A percentile compares a stretch with the other conserved stretches of the same genome.
These are phyloP conservation scores for Salminus brasiliensis DNA, from an alignment of 2,113 vertebrate species.

Conservation along the genomic window DNA sequence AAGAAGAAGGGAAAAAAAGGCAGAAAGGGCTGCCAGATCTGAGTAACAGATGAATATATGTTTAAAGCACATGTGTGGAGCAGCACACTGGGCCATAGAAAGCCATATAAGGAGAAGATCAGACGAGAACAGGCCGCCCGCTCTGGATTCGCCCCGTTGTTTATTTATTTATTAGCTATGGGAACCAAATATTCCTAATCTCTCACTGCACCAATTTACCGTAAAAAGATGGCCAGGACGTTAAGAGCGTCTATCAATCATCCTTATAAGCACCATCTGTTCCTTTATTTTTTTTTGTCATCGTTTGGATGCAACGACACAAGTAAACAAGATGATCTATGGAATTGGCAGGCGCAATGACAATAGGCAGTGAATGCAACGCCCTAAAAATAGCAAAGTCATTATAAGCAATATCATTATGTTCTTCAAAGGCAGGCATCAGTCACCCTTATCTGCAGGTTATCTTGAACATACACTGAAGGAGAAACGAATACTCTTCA, in stretches of 20 bases:
- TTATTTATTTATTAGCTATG: constrained; percentile 49
- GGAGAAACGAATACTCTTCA: background rate
- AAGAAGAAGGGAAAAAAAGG: background rate
- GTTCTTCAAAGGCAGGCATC: constrained; percentile 12
- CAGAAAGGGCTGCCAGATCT: constrained; percentile 26
- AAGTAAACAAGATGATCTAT: constrained; percentile 56
- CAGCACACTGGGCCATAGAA: constrained; percentile 14
- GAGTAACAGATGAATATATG: constrained; percentile 53
- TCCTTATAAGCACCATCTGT: constrained; percentile 47
- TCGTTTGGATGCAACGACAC: constrained; percentile 42
- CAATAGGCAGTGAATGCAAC: constrained; percentile 31
- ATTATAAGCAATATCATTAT: constrained; percentile 27
- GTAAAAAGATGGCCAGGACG: constrained; percentile 27
- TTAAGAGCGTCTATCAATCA: constrained; percentile 47
- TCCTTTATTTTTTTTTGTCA: constrained; percentile 22
- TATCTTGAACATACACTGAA: constrained; percentile 27
- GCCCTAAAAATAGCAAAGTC: constrained; percentile 33
- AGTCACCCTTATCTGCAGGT: constrained; percentile 11
- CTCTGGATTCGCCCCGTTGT: constrained; percentile 36
- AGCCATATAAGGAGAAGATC: constrained; percentile 47
- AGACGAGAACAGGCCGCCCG: constrained; percentile 20
- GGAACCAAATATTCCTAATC: constrained; percentile 41
- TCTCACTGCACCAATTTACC: constrained; percentile 29
- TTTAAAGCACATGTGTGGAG: constrained; percentile 46
- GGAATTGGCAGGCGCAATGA: constrained; percentile 42